Evolutionary conservation across 1,140 invertebrate genomes (phyloP), one percentile per base, ranked within the genome.

Genomic region (Trialeurodes vaporariorum): DNA sequence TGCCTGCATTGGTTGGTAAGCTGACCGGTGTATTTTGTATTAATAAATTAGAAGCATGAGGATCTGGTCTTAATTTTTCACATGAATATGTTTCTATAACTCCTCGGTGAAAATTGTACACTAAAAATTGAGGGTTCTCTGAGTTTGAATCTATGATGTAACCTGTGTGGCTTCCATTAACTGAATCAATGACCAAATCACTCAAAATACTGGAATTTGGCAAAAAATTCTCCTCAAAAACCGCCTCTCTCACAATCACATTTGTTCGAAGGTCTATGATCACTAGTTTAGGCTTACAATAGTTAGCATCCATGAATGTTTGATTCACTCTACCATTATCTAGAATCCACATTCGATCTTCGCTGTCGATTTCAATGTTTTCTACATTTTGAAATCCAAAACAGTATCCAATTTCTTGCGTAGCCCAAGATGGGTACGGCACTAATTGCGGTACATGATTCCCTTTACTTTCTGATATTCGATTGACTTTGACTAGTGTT

Each of bases 261-360:
- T 65, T 65, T 63, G 23, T 79, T 64, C 87, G 85, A 1, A 88
- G 76, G 72, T 89, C 84, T 27, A 88, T 80, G n/a, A 89, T 79
- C 0, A 88, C 81, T 12, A 90, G 72, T 66, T 86, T 84, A 0
- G 87, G 83, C 1, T 83, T 83, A 72, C 87, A 90, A 25, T 73
- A 74, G 21, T 76, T 75, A 34, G 79, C 79, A 0, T 77, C 73
- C 0, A 82, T 72, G 13, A 73, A 81, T 13, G 81, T 82, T 0
- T 77, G 79, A 25, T 69, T 59, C 0, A 84, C 78, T 9, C 84
- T 78, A 0, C 86, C 86, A 21, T 84, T 83, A 71, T 90, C 88
- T 59, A 88, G 72, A 1, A 88, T 81, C 87, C 87, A 90, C 84
- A 90, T 85, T 0, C 85, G 76, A 1, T 85, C 87, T 25, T 80